These are phyloP conservation scores for Corvus hawaiiensis DNA, from an alignment of 2,113 vertebrate species.

Conservation along the genomic window DNA sequence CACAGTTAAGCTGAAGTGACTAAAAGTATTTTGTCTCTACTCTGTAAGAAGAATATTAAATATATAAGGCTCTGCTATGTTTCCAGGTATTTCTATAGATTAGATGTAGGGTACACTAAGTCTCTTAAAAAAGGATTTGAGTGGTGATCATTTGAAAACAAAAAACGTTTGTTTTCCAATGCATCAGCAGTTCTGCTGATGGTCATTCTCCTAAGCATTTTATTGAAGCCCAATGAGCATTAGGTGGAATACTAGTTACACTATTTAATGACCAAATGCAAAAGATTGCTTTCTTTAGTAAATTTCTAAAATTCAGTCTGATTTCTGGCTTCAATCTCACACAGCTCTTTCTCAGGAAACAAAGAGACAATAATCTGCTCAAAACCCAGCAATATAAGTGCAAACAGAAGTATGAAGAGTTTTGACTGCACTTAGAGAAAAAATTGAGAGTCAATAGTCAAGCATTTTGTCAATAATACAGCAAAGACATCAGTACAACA, in stretches of 20 bases:
- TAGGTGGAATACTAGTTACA: neutral
- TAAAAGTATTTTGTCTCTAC: neutral
- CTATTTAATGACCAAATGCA: neutral
- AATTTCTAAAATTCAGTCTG: neutral
- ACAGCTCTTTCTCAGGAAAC: neutral
- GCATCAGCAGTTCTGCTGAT: neutral
- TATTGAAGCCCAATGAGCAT: neutral
- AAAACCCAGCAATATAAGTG: rapidly evolving
- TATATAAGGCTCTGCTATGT: neutral
- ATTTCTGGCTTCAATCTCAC: neutral
- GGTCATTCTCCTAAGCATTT: neutral
- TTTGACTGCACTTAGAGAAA: neutral
- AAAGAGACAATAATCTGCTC: neutral
- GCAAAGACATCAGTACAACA: neutral
- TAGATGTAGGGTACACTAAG: neutral
- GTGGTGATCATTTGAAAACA: neutral
- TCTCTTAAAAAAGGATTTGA: neutral
- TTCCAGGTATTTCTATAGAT: neutral
- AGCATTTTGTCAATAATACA: neutral
- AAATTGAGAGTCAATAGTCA: neutral
- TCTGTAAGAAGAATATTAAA: neutral
- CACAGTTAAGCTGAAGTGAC: neutral
- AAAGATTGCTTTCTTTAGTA: neutral
- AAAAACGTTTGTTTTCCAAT: neutral
- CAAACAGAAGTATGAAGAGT: neutral